Evolutionary conservation across 2,888 invertebrate genomes (phyloP), one percentile per base, ranked within the genome.

Genomic region (Drosophila histrio): DNA sequence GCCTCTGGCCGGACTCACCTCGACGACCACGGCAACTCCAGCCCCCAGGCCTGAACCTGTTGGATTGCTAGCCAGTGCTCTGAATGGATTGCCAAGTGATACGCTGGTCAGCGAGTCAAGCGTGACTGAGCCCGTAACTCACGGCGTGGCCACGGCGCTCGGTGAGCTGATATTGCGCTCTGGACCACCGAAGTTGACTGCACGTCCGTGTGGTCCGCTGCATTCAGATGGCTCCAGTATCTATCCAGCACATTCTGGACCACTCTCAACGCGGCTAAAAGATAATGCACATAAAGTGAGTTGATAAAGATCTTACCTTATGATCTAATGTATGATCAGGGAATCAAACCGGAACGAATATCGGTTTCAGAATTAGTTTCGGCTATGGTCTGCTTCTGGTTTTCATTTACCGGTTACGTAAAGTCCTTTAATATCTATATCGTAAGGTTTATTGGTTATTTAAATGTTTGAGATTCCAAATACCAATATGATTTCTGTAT

Each of bases 201-300:
- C 92, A 7, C 91, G 92, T 49, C 93, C 93, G 0, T 89, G 91
- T 3, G 92, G 93, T 8, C 91, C 93, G 3, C 77, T 93, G 15
- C 92, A 91, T 54, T 90, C 91, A 0, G 88, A 90, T 49, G 92
- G 92, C 9, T 79, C 77, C n/a, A 78, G 93, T 39, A 92, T 93
- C 66, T 80, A 92, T 56, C 93, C 93, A 0, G 92, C 93, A 28
- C 91, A 93, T 15, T 93, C 93, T 1, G 94, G 94, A 0, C 94
- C 94, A 0, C 89, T 94, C 53, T 93, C 93, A 2, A 92, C 93
- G 41, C 93, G 93, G 68, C 91, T 94, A 28, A 93, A 93, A 80
- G 93, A 94, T 73, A 93, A 93, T 83, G 93, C 94, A 2, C 93
- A 93, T 68, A 94, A 94, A 93, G 94, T 94, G 83, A 81, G 78